Base-by-base conservation (phyloP, 2,888 invertebrate species). In the Sarcophaga carnaria region DNA sequence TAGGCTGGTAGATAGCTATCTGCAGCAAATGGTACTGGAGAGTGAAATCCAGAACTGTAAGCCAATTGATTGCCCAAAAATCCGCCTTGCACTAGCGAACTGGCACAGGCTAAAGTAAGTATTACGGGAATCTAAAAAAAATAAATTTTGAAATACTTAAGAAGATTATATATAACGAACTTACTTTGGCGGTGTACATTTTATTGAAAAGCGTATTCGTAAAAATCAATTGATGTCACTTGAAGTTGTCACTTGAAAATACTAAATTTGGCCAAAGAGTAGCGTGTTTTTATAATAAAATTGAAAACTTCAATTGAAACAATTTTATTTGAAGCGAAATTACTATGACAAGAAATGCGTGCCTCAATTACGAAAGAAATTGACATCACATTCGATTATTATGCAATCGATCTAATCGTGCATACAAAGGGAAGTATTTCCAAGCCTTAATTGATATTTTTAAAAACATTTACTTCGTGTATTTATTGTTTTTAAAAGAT, bases 271-370 rank as follows among this genome's bases (percentile, higher is more conserved):
- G 14, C 64, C 22, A 12, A 79, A 49, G 22, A 67, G 70, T 49
- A 22, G 70, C 8, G 17, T 54, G 20, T 54, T 79, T 87, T 45
- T 87, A 87, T 87, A 87, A 87, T 63, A 49, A 64, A 49, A 66
- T 77, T 64, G 54, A 17, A 54, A 37, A 37, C 37, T 54, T 54
- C 5, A 17, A 54, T 4, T 54, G 17, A 54, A 54, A 66, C 17
- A 72, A 20, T 67, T 37, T 37, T 37, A n/a, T 25, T 37, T 67
- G 54, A 80, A 76, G n/a, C 37, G 59, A 17, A 77, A 69, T 71
- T 87, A 72, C 8, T 37, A 37, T 37, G 37, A 37, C 84, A 84
- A 82, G 81, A 79, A 87, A 84, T 87, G 79, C 87, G 87, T 87
- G 87, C 70, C 47, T 64, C 10, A 75, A 54, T 78, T 78, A 62